Evolutionary conservation across 1,140 invertebrate genomes (phyloP).

Genomic region (Sinonovacula constricta): DNA sequence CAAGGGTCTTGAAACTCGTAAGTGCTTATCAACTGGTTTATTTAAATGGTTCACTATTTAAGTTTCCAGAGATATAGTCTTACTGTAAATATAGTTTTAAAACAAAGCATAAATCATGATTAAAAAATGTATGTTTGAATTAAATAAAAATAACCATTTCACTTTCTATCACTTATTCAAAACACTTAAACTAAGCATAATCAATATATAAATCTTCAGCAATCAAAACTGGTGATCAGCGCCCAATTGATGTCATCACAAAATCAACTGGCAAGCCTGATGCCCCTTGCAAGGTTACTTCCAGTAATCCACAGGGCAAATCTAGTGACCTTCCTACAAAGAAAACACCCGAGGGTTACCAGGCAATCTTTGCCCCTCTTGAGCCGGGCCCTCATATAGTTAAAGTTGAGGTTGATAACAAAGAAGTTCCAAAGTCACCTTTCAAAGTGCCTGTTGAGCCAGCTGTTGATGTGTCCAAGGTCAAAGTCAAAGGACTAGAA

Average conservation of each 20-base stretch:
- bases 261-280: slow-evolving; percentile 79
- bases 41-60: too few relatives aligned
- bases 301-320: slow-evolving; percentile 51
- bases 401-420: slow-evolving; percentile 96
- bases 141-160: too few relatives aligned
- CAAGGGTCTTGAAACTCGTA: slow-evolving; percentile 92
- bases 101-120: too few relatives aligned
- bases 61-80: too few relatives aligned
- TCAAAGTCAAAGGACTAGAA: slow-evolving; percentile 75
- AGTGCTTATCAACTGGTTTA: too few relatives aligned
- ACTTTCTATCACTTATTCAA: too few relatives aligned
- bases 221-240: slow-evolving; percentile 31
- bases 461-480: slow-evolving; percentile 78
- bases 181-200: too few relatives aligned
- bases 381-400: slow-evolving; percentile 88
- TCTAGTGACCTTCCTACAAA: slow-evolving; percentile 82
- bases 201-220: too few relatives aligned
- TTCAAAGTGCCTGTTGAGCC: slow-evolving; percentile 90
- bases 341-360: slow-evolving; percentile 90
- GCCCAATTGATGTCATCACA: slow-evolving; percentile 83
- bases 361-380: slow-evolving; percentile 88
- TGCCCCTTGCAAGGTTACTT: slow-evolving; percentile 61
- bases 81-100: too few relatives aligned
- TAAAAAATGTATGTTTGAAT: too few relatives aligned
- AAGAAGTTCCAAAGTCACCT: slow-evolving; percentile 97